These are phyloP conservation scores for Aporophyla nigra DNA, from an alignment of 2,888 invertebrate genomes.

Conservation along the genomic window DNA sequence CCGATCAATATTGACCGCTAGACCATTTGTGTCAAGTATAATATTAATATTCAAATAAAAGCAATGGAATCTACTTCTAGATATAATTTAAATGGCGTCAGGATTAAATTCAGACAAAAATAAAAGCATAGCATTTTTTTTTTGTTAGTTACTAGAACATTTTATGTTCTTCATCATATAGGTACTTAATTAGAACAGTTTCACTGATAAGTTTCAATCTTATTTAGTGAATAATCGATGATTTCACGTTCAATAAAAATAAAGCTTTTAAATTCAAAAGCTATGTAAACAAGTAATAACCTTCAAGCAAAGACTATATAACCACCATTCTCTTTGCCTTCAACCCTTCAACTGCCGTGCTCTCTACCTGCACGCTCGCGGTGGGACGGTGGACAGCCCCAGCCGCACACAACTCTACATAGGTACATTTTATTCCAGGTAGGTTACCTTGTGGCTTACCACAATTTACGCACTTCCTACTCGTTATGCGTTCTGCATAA, in stretches of 20 bases:
- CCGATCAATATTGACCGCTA: background rate
- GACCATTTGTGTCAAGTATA: background rate
- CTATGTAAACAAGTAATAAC: background rate
- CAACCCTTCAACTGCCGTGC: slow-evolving; percentile 13
- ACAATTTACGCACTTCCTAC: slow-evolving; percentile 27
- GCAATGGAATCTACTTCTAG: background rate
- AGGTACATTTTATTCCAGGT: background rate
- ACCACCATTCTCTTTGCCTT: too few relatives aligned
- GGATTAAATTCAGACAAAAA: slow-evolving; percentile 12
- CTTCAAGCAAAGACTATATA: too few relatives aligned
- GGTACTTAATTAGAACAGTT: background rate
- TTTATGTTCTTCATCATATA: background rate
- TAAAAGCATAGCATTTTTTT: background rate
- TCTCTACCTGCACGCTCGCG: background rate
- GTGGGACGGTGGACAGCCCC: slow-evolving; percentile 30
- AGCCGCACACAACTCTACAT: slow-evolving; percentile 16
- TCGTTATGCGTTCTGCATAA: background rate
- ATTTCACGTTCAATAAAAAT: background rate
- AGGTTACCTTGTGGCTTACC: slow-evolving; percentile 33
- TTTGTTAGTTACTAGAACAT: background rate
- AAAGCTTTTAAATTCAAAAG: slow-evolving; percentile 6
- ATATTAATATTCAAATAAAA: slow-evolving; percentile 9
- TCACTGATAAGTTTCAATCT: background rate
- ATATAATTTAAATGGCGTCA: slow-evolving; percentile 4
- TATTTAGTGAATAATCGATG: background rate